A percentile compares a stretch with the other conserved stretches of the same genome.
phyloP scores from a whole-genome alignment of 2,888 invertebrate genomes.

The Polymixis lichenea region DNA sequence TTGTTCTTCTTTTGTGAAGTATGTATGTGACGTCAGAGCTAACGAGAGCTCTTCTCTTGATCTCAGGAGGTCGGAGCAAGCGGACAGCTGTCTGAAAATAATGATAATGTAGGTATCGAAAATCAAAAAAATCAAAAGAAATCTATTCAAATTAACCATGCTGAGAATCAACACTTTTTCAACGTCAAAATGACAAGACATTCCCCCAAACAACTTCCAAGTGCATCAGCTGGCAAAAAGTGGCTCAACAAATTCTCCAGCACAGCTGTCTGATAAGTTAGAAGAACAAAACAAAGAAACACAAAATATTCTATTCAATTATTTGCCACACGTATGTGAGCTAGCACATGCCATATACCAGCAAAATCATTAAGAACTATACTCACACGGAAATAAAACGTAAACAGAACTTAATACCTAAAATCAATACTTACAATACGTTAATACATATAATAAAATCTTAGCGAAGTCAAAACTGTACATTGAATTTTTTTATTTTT shows the following conservation, averaged over 20 bases:
- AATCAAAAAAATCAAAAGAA: not conserved
- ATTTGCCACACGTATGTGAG: not conserved
- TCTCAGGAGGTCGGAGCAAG: conserved; percentile 79
- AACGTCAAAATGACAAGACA: not conserved
- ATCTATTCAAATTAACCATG: not conserved
- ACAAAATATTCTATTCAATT: not conserved
- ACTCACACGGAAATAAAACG: not conserved
- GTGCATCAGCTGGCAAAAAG: not conserved
- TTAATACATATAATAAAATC: no score
- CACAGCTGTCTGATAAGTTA: not conserved
- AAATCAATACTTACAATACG: no score
- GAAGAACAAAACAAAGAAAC: not conserved
- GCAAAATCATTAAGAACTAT: not conserved
- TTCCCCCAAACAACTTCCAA: not conserved
- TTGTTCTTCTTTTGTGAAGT: conserved; percentile 58
- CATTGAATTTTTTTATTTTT: no score
- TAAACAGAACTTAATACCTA: no score
- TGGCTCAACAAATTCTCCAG: not conserved
- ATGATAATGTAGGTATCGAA: not conserved
- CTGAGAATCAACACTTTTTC: not conserved
- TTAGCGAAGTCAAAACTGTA: no score
- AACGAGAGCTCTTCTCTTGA: conserved; percentile 79
- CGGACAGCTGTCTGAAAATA: conserved; percentile 79
- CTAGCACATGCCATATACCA: not conserved
- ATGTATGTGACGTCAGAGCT: conserved; percentile 60